Evolutionary conservation across 2,888 invertebrate genomes (phyloP).

Genomic region (Drosophila anceps): DNA sequence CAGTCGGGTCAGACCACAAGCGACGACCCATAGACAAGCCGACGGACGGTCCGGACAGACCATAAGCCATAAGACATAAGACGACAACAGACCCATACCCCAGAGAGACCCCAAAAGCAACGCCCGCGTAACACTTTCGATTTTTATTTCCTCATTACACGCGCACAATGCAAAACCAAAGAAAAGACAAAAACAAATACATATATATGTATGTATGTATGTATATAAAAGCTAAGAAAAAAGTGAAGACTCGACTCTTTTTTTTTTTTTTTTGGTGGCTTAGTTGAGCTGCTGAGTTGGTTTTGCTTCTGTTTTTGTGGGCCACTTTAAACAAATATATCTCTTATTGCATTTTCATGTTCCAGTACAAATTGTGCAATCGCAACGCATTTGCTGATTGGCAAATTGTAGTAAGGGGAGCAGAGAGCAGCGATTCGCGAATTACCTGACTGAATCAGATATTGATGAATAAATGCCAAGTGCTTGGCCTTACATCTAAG

Average conservation of each 20-base stretch:
- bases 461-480: background rate
- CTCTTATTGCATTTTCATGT: constrained; percentile 42
- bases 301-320: constrained; percentile 25
- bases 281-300: constrained; percentile 21
- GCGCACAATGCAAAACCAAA: constrained; percentile 40
- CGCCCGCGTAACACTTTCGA: constrained; percentile 76
- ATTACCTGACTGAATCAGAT: constrained; percentile 11
- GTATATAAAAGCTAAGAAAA: constrained; percentile 14
- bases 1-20: constrained; percentile 48
- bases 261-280: constrained; percentile 23
- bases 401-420: constrained; percentile 21
- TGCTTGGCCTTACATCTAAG: constrained; percentile 16
- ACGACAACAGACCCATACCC: constrained; percentile 33
- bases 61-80: background rate
- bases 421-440: constrained; percentile 4
- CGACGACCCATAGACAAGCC: constrained; percentile 13
- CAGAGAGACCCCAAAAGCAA: constrained; percentile 41
- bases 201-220: background rate
- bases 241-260: constrained; percentile 52
- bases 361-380: constrained; percentile 49
- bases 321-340: constrained; percentile 31
- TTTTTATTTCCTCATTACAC: constrained; percentile 73
- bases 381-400: constrained; percentile 42
- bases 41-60: constrained; percentile 11
- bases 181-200: constrained; percentile 18